Conservation (phyloP, 2,113 vertebrate species). For the Typhlomys cinereus region DNA sequence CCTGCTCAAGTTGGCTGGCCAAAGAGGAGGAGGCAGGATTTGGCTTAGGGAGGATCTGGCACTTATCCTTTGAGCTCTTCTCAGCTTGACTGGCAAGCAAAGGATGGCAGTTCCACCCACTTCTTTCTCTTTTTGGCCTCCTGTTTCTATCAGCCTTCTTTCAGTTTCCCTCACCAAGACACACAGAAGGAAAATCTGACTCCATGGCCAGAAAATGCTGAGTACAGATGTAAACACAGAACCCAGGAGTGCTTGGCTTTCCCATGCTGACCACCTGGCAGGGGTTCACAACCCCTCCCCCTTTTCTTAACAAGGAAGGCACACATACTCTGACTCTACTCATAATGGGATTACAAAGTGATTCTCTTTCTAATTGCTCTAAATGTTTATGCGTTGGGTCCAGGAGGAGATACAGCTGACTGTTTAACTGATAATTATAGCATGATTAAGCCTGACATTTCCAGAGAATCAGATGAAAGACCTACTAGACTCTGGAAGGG, state of each 20-base stretch:
- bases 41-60: constrained; percentile 58
- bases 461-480: constrained; percentile 61
- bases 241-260: neutral
- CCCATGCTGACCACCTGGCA: neutral
- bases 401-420: constrained; percentile 46
- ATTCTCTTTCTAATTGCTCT: constrained; percentile 60
- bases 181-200: constrained; percentile 10
- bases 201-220: neutral
- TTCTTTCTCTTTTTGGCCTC: constrained; percentile 61
- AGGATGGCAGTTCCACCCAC: constrained; percentile 67
- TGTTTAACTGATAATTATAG: constrained; percentile 70
- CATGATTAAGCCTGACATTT: constrained; percentile 75
- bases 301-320: neutral
- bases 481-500: constrained; percentile 53
- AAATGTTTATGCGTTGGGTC: constrained; percentile 68
- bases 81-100: constrained; percentile 70
- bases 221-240: neutral
- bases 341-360: neutral
- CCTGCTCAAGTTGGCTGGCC: neutral
- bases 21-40: neutral
- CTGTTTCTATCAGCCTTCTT: constrained; percentile 53
- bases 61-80: constrained; percentile 34
- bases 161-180: constrained; percentile 38
- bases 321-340: neutral
- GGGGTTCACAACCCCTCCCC: neutral